Conservation (phyloP, 2,113 vertebrate species). For the Spea bombifrons region DNA sequence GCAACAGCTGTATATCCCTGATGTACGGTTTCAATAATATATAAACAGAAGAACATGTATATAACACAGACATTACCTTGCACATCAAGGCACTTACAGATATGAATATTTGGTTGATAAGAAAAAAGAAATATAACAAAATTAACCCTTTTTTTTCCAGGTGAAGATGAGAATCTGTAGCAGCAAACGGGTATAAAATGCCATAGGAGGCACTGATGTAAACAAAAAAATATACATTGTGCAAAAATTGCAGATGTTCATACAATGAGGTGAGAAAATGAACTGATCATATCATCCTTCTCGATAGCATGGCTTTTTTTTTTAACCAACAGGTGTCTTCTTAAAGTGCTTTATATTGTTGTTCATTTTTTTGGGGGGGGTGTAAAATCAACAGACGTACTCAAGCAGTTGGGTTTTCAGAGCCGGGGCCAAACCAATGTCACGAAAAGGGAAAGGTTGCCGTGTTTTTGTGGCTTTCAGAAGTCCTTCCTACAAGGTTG, state of each 20-base stretch:
- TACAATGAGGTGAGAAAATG: slow-evolving; percentile 18
- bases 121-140: slow-evolving; percentile 13
- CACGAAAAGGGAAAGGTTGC: slow-evolving; percentile 18
- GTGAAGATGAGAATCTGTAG: slow-evolving; percentile 8
- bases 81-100: slow-evolving; percentile 61
- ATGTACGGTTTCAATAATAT: background rate
- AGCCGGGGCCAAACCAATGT: background rate
- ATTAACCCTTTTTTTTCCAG: slow-evolving; percentile 18
- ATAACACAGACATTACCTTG: slow-evolving; percentile 39
- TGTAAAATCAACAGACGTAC: slow-evolving; percentile 21
- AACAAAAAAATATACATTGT: slow-evolving; percentile 42
- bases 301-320: background rate
- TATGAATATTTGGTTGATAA: slow-evolving; percentile 50
- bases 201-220: slow-evolving; percentile 47
- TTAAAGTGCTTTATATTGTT: slow-evolving; percentile 22
- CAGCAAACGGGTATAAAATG: slow-evolving; percentile 54
- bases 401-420: background rate
- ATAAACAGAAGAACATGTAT: slow-evolving; percentile 6
- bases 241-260: slow-evolving; percentile 42
- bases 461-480: slow-evolving; percentile 11
- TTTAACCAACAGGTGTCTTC: background rate
- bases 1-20: background rate
- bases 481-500: slow-evolving; percentile 17
- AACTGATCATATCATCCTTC: background rate
- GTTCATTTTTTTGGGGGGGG: background rate